Conservation (phyloP, 2,113 vertebrate genomes). For the Ia io region DNA sequence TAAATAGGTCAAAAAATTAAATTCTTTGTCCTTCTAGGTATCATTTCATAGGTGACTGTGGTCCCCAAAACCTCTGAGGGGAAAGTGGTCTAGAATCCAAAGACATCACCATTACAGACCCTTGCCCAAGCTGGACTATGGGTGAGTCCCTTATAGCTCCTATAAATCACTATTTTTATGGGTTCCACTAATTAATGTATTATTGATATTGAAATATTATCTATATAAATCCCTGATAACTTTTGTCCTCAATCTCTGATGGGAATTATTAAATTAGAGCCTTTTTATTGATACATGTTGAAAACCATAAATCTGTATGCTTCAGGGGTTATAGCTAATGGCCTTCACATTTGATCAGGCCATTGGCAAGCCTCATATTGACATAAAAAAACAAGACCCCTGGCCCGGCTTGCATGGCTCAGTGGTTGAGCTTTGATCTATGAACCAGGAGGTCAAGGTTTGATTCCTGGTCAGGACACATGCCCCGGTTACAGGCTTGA, state of each 20-base stretch:
- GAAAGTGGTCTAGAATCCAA: background rate
- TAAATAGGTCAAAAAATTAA: background rate
- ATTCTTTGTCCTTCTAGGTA: background rate
- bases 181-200: background rate
- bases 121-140: background rate
- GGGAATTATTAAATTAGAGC: background rate
- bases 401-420: too few species aligned
- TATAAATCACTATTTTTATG: background rate
- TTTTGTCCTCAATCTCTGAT: background rate
- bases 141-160: background rate
- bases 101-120: background rate
- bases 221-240: background rate
- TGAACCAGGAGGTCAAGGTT: too few species aligned
- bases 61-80: background rate
- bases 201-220: background rate
- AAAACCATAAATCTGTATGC: background rate
- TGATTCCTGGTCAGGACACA: too few species aligned
- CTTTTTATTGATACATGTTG: background rate
- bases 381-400: background rate
- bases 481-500: too few species aligned
- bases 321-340: background rate
- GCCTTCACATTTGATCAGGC: background rate
- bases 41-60: background rate
- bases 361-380: background rate
- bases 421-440: too few species aligned